Base-by-base conservation (phyloP, 2,797 vertebrate genomes). In the Balearica regulorum region DNA sequence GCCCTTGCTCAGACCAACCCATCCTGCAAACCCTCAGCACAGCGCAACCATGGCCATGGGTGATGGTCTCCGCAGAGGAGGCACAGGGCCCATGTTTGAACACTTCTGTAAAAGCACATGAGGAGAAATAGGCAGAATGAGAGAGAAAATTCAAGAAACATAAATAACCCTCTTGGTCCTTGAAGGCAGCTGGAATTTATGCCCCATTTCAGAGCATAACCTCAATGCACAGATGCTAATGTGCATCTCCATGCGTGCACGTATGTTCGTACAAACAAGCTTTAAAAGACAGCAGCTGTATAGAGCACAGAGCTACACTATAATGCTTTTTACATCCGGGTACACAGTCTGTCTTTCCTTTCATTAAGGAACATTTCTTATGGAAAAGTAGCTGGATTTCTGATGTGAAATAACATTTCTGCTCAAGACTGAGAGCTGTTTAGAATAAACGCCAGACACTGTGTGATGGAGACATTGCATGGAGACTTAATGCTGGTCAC, bases 401-500 rank as follows among this genome's bases (percentile, higher is more conserved):
- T 92, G 86, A 92, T 80, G 78, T 87, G 88, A 94, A 90, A 93
- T 87, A 90, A 66, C 71, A 92, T 68, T 87, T 64, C 90, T 57
- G 65, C 71, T 80, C 88, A 75, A 90, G 92, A 93, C 92, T 57
- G 93, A 95, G 72, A 93, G 95, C 92, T 96, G 77, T 81, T 96
- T 97, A 94, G 94, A 96, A 93, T 96, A 93, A 94, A 91, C 0
- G 70, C 94, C 96, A 97, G 96, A 95, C 90, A 86, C 86, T 75
- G 82, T 94, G 93, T 93, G 94, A 96, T 96, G 97, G 96, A 96
- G 97, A 91, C 87, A 26, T 91, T 86, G 93, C 89, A 78, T 4
- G 28, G 92, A 95, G 89, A 90, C 92, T 96, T 92, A 93, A 96
- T 97, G 96, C 97, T 94, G 97, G 94, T 97, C 97, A 97, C 97